Evolutionary conservation across 1,140 invertebrate genomes (phyloP), one percentile per base, ranked within the genome.

Genomic region (Drosophila chauvacae): DNA sequence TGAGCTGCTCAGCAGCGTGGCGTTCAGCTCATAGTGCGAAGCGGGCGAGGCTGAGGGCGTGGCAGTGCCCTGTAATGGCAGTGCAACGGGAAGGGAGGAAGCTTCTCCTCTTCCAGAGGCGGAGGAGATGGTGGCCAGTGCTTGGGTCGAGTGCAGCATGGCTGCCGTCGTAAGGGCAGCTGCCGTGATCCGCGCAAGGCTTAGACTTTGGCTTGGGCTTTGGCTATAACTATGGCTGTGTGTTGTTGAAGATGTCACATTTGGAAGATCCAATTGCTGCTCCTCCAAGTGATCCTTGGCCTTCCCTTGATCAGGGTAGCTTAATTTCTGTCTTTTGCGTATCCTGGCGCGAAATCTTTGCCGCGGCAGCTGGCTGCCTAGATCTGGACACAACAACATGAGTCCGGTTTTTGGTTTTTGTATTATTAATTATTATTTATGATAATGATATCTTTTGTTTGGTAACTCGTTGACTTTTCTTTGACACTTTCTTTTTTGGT

Each of bases 31-130:
- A 10, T 23, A 55, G 41, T 77, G 63, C 45, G 51, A 30, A 7
- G 69, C 18, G 33, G 71, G 83, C 60, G 78, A 55, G 50, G 73
- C 74, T 48, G 70, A 35, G 68, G 79, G 83, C 68, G 75, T 86
- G 81, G 85, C 78, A 71, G 82, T 85, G 68, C 63, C 74, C 56
- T 81, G 85, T 61, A 78, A 42, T 44, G 81, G 81, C 85, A 81
- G 81, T 74, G 77, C 85, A 53, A 77, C 60, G 53, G 81, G 41
- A 13, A 16, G 20, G 53, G 53, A 55, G 51, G 51, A 53, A 20
- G 50, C 50, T 20, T 13, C 23, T 76, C 64, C 35, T 26, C 23
- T 26, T 10, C 23, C 28, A 41, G 42, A 30, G 55, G 60, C 51
- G 7, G 64, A 64, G 41, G 79, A 60, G 16, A 74, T 56, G 26